phyloP scores from a whole-genome alignment of 2,888 invertebrate species.

The Drosophila macrospina region DNA sequence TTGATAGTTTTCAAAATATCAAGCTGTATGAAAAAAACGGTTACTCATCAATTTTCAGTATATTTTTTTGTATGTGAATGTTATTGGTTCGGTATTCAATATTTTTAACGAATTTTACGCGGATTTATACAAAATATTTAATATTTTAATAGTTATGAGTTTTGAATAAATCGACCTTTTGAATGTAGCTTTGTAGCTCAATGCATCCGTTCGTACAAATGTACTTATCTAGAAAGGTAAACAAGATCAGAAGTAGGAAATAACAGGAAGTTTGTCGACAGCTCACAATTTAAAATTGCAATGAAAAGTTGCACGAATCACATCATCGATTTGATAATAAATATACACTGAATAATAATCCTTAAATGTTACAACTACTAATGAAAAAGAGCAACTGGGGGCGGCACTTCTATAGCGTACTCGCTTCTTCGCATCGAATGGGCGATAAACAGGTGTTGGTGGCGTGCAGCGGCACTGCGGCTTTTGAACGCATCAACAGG shows the following conservation, averaged over 20 bases:
- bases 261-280: background rate
- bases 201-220: constrained; percentile 11
- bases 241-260: constrained; percentile 24
- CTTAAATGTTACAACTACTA: constrained; percentile 5
- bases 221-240: constrained; percentile 33
- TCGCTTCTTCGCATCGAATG: constrained; percentile 32
- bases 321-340: background rate
- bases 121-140: background rate
- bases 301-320: background rate
- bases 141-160: too few relatives aligned
- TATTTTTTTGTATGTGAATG: background rate
- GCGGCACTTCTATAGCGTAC: constrained; percentile 31
- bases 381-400: constrained; percentile 1
- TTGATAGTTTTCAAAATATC: background rate
- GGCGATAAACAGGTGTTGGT: constrained; percentile 36
- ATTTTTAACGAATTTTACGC: background rate
- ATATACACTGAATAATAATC: background rate
- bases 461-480: constrained; percentile 22
- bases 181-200: constrained; percentile 24
- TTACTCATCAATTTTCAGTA: constrained; percentile 4
- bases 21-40: too few relatives aligned
- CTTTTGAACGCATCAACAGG: constrained; percentile 67
- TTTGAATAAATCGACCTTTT: background rate
- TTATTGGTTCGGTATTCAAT: background rate
- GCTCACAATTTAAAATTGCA: background rate